Conservation (phyloP, 2,113 vertebrate genomes). For the Opisthocomus hoazin region DNA sequence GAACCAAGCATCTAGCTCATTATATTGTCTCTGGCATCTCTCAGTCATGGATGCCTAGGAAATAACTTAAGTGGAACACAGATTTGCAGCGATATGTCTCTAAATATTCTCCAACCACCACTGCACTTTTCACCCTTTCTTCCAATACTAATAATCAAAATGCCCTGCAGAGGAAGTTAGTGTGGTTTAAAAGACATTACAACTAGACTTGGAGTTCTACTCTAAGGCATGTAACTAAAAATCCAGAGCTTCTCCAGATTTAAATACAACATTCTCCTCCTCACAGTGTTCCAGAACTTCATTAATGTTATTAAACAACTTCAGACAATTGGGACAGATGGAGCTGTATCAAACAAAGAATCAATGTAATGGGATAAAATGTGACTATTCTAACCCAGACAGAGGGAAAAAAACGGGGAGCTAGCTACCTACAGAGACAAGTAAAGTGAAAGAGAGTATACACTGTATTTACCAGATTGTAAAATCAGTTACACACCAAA, state of each 20-base stretch:
- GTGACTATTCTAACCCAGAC: not conserved
- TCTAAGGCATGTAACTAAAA: not conserved
- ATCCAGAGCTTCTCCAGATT: not conserved
- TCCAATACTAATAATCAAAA: not conserved
- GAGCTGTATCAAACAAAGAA: not conserved
- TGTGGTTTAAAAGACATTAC: not conserved
- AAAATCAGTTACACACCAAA: not conserved
- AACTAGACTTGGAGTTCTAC: not conserved
- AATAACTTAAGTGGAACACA: not conserved
- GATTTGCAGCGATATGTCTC: not conserved
- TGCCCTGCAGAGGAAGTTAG: not conserved
- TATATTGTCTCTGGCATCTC: not conserved
- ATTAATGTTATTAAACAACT: not conserved
- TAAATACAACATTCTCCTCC: not conserved
- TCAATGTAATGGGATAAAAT: not conserved
- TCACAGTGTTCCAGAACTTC: not conserved
- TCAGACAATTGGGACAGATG: not conserved
- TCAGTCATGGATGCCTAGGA: not conserved
- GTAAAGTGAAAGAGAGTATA: not conserved
- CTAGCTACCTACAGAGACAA: not conserved
- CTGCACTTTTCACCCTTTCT: not conserved
- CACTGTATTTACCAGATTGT: not conserved
- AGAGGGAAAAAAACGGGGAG: not conserved
- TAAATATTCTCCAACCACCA: not conserved
- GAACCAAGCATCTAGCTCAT: not conserved